Base-by-base conservation (phyloP, 2,113 vertebrate species). In the Misgurnus anguillicaudatus region DNA sequence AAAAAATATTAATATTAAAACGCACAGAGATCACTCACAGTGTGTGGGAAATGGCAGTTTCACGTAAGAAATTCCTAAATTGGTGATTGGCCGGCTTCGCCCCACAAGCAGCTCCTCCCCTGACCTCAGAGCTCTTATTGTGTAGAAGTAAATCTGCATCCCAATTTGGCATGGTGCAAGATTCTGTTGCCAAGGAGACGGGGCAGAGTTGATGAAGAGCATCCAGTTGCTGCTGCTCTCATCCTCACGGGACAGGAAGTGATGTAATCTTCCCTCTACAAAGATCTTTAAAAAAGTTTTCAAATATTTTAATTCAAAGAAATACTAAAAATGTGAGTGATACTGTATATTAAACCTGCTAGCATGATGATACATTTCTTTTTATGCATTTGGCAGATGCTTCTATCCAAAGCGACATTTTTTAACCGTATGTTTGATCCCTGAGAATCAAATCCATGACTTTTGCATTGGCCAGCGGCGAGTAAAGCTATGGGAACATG, bases 151-250 rank as follows among this genome's bases (percentile, higher is more conserved):
- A 85, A 99, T 94, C 80, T 94, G 93, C 93, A 95, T 93, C 80
- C 95, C 96, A 62, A 91, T 96, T 91, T 98, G 97, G 89, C 95
- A 97, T 0, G 96, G 95, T n/a, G 95, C 94, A 90, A 99, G 88
- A 87, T 96, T 98, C 87, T 99, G 97, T 82, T 96, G 94, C 85
- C 92, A 90, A 82, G 90, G 89, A 4, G 90, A 88, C 73, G 91
- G 89, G 0, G 96, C 95, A 0, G 95, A 95, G 87, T 98, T 98
- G 87, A 99, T 95, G 21, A 95, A 99, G 58, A 96, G 94, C 95
- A 99, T 98, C 96, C 97, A 99, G 90, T 98, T 98, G 88, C 96
- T 98, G 75, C 91, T 92, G 76, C 95, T 93, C 87, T 97, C 95
- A 0, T 97, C 93, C 87, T 95, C 92, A 80, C 95, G 95, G 3